These are phyloP conservation scores for Trididemnum nubilum DNA, from an alignment of 23 tunicate species.

Conservation along the genomic window DNA sequence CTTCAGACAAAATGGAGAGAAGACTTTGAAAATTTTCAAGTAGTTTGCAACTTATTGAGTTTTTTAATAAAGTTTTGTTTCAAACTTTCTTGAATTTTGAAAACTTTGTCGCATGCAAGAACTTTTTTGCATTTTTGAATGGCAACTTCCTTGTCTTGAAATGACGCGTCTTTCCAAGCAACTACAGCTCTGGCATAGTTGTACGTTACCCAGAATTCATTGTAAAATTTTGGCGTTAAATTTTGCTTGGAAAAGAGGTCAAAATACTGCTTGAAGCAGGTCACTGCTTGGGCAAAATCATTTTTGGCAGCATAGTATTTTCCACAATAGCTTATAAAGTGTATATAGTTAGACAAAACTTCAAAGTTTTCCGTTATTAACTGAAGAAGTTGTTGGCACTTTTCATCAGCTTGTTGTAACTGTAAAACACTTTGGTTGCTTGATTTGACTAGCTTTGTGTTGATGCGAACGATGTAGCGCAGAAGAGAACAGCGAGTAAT, in stretches of 20 bases:
- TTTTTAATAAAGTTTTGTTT: not conserved
- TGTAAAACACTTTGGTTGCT: not conserved
- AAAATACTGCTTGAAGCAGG: slow-evolving; percentile 19
- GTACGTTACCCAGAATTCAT: slow-evolving; percentile 32
- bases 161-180: not conserved
- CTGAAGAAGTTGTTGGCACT: not conserved
- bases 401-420: slow-evolving; percentile 8
- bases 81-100: not conserved
- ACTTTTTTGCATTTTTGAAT: not conserved
- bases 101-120: not conserved
- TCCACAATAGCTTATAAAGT: slow-evolving; percentile 31
- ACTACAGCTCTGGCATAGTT: slow-evolving; percentile 34
- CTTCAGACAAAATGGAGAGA: too few species aligned
- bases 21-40: too few species aligned
- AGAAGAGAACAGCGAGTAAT: slow-evolving; percentile 1
- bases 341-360: not conserved
- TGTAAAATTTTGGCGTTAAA: not conserved
- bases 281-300: slow-evolving; percentile 7
- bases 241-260: not conserved
- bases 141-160: not conserved
- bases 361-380: not conserved
- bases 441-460: not conserved
- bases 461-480: slow-evolving; percentile 29
- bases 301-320: slow-evolving; percentile 36
- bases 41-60: not conserved